Base-by-base conservation (phyloP, 2,113 vertebrate genomes). In the Cyanoderma ruficeps region DNA sequence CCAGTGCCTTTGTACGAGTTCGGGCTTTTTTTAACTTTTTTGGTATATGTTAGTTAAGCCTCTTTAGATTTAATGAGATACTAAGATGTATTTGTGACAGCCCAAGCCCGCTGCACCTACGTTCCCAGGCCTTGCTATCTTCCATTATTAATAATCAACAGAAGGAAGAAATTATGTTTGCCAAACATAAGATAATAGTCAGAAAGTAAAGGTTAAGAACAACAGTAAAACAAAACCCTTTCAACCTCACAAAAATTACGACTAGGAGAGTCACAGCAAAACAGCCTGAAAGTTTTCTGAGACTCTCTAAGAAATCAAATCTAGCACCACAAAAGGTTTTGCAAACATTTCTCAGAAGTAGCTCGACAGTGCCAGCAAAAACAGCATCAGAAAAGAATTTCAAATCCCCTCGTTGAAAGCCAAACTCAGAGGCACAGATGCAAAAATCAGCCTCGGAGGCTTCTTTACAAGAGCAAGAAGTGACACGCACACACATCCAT, bases 231-330 rank as follows among this genome's bases (percentile, higher is more conserved):
- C n/a, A 82, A 84, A 61, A 0, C 1, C 4, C 9, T 71, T 44
- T 83, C 30, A 39, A 10, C 3, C 9, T 64, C 46, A 44, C 14
- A 42, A 49, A 89, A 91, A 82, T 15, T 27, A 33, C 0, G 0
- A 55, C 19, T 33, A 35, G 39, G 16, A 72, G 5, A 9, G 10
- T 41, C 50, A 53, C 0, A 0, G 14, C 56, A 79, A 60, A 78
- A 17, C 64, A 84, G 53, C 60, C 31, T 64, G 23, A 30, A 71
- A n/a, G 37, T 67, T 60, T 67, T 41, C 60, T 69, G 31, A 69
- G 35, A 39, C 57, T 81, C 56, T 78, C n/a, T 30, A 69, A 82
- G 90, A 90, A 87, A 86, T 23, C 19, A 52, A 52, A 78, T 25
- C 31, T 23, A 61, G 49, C 79, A 70, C 28, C 41, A 75, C 31